Evolutionary conservation across 1,140 invertebrate genomes (phyloP), one percentile per base, ranked within the genome.

Genomic region (Potamilus streckersoni): DNA sequence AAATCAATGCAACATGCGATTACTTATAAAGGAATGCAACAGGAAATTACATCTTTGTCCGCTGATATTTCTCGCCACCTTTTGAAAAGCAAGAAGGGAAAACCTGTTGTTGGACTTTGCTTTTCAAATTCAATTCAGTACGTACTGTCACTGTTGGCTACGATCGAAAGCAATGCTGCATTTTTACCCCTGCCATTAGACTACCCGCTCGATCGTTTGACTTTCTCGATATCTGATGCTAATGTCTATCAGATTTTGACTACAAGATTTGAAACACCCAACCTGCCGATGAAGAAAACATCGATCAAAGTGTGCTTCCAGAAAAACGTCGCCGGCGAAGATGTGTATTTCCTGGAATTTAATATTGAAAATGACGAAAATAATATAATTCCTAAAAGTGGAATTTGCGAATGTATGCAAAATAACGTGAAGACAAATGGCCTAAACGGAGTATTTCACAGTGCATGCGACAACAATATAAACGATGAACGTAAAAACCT

Each of bases 181-280:
- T 84, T 84, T 61, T 63, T 84, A 19, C 83, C 83, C 12, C 27
- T 84, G 3, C 83, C 83, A 2, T 55, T 79, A n/a, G 81, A 84
- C 63, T 74, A 80, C 31, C 83, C 81, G 55, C 59, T 57, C 14
- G 81, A 82, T 17, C 67, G 83, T 19, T 49, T 84, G 3, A 55
- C 61, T 17, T 84, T 84, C 61, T 80, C 79, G 38, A 49, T 84
- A n/a, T 69, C 71, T 13, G 83, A 84, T 65, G 61, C 79, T 15
- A 69, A 70, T 49, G 81, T 80, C 2, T 62, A 49, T 12, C 63
- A 57, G 16, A 72, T 82, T 63, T 69, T 84, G 15, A 81, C 74
- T 27, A 81, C 78, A 56, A 78, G 63, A 6, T 49, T 49, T 49
- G 38, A 49, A 49, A 49, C 38, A 49, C 6, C 38, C 38, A 8